phyloP scores from a whole-genome alignment of 2,888 invertebrate genomes.

The Hipparchia semele region DNA sequence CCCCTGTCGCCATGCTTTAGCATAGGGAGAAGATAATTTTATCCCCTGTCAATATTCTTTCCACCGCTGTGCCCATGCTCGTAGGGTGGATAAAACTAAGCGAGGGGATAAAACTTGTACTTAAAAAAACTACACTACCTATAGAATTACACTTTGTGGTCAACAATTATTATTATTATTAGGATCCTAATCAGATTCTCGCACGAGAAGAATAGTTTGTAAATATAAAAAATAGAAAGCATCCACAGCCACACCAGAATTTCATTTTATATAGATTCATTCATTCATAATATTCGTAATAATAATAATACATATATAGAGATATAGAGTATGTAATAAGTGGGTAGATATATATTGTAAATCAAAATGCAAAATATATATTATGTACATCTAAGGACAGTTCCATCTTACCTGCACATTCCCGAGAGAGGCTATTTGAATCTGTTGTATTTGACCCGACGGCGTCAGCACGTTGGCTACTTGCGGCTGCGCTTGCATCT shows the following conservation, averaged over 20 bases:
- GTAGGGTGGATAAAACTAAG: too few species aligned
- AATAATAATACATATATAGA: background rate
- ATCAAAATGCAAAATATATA: background rate
- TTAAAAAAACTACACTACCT: too few species aligned
- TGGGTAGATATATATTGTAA: background rate
- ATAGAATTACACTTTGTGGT: too few species aligned
- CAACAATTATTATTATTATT: too few species aligned
- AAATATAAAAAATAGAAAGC: background rate
- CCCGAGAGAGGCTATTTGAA: constrained; percentile 89
- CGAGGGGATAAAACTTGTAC: too few species aligned
- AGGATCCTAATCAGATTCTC: too few species aligned
- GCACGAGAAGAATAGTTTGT: too few species aligned
- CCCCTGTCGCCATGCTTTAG: too few species aligned
- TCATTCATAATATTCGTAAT: background rate
- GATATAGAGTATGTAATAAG: background rate
- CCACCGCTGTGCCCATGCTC: too few species aligned
- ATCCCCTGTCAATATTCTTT: too few species aligned
- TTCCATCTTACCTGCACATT: constrained; percentile 70
- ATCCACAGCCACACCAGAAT: constrained; percentile 3
- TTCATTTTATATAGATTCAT: background rate
- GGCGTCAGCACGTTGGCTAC: constrained; percentile 94
- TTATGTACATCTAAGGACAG: background rate
- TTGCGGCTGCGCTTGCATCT: constrained; percentile 86
- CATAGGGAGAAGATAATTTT: too few species aligned
- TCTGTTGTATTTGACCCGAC: constrained; percentile 94